Evolutionary conservation across 2,888 invertebrate genomes (phyloP).

Genomic region (Masnerella sp.): DNA sequence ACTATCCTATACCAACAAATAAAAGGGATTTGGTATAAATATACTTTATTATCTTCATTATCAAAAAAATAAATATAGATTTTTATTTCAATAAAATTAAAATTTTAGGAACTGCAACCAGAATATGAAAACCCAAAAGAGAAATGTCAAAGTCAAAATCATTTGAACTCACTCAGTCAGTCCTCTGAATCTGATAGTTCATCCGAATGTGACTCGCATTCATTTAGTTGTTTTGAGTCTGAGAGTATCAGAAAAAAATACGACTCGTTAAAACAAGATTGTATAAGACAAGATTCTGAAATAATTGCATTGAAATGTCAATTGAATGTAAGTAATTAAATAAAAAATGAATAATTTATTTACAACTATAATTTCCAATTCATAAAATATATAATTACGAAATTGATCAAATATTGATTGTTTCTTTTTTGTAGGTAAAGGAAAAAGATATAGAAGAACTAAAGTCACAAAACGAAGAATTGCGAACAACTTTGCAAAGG

Average conservation of each 20-base stretch:
- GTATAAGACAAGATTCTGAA: constrained; percentile 34
- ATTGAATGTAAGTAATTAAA: constrained; percentile 17
- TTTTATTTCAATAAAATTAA: neutral
- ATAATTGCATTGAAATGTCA: constrained; percentile 18
- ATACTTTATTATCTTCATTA: neutral
- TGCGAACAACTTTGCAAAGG: neutral
- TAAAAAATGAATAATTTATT: neutral
- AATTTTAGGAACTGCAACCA: constrained; percentile 11
- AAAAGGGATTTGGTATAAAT: constrained; percentile 1
- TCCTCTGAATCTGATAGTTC: constrained; percentile 29
- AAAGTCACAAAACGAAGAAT: constrained; percentile 11
- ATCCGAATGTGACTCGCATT: constrained; percentile 32
- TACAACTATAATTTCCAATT: neutral
- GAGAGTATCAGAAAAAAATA: constrained; percentile 20
- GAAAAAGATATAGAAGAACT: constrained; percentile 40
- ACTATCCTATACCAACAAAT: neutral
- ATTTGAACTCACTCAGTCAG: constrained; percentile 12
- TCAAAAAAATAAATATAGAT: neutral
- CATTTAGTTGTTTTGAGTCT: constrained; percentile 21
- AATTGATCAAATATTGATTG: too few species aligned
- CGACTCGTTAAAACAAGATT: constrained; percentile 25
- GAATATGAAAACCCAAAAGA: constrained; percentile 9
- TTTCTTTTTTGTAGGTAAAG: constrained; percentile 16
- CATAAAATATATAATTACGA: neutral
- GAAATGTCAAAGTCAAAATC: neutral